phyloP scores from a whole-genome alignment of 2,888 invertebrate species.

The Limnephilus lunatus region DNA sequence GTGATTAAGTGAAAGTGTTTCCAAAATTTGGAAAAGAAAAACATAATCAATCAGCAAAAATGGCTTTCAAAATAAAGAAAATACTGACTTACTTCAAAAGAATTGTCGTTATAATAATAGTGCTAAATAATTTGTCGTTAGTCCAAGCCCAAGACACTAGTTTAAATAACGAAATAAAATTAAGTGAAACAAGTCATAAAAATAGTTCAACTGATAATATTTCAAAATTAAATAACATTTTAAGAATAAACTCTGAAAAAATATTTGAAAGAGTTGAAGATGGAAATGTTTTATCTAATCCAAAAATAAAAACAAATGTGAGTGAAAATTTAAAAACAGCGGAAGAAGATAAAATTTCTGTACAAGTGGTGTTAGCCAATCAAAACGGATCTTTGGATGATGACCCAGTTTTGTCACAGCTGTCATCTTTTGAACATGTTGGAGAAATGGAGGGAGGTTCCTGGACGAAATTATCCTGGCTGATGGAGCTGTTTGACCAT shows the following conservation, averaged over 20 bases:
- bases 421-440: slow-evolving; percentile 14
- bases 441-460: slow-evolving; percentile 10
- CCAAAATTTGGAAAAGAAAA: background rate
- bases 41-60: background rate
- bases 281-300: background rate
- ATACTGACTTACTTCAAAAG: slow-evolving; percentile 4
- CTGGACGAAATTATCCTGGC: slow-evolving; percentile 79
- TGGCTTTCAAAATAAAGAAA: slow-evolving; percentile 33
- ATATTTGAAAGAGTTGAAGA: background rate
- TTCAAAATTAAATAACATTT: background rate
- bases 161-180: background rate
- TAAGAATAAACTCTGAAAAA: slow-evolving; percentile 32
- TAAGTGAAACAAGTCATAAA: slow-evolving; percentile 2
- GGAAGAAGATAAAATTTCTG: background rate
- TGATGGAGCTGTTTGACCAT: slow-evolving; percentile 82
- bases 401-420: slow-evolving; percentile 43
- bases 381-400: slow-evolving; percentile 44
- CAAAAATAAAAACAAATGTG: background rate
- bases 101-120: slow-evolving; percentile 10
- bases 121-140: background rate
- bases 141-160: background rate
- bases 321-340: background rate
- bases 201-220: background rate
- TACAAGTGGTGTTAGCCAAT: background rate
- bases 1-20: slow-evolving; percentile 7